A percentile compares a stretch with the other conserved stretches of the same genome.
Evolutionary conservation across 2,113 vertebrate species (phyloP).

Genomic region (Caranx melampygus): DNA sequence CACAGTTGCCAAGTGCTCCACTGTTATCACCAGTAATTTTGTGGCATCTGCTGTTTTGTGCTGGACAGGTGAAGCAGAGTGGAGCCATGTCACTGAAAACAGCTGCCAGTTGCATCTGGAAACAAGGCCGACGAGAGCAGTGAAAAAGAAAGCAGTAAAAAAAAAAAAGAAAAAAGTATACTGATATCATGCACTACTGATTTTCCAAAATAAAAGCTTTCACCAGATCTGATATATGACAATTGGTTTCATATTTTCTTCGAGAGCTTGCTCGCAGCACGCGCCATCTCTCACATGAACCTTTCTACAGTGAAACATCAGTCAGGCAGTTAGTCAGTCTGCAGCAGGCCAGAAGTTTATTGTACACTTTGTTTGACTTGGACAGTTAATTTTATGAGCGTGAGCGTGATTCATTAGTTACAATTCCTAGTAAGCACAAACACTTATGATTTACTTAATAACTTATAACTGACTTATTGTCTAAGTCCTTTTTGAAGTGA

Average conservation of each 20-base stretch:
- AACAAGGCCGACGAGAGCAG: background rate
- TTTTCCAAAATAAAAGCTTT: background rate
- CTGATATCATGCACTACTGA: background rate
- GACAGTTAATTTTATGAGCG: conserved; percentile 43
- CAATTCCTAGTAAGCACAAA: conserved; percentile 21
- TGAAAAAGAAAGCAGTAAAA: background rate
- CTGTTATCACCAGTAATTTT: too few relatives aligned
- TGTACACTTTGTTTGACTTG: conserved; percentile 27
- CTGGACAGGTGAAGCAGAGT: background rate
- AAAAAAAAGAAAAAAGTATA: background rate
- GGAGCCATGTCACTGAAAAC: background rate
- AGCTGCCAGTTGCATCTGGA: background rate
- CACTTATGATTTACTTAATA: background rate
- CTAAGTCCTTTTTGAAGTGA: conserved; percentile 4
- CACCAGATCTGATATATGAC: conserved; percentile 4
- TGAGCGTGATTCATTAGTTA: conserved; percentile 1
- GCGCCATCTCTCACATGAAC: background rate
- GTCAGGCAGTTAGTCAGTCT: conserved; percentile 20
- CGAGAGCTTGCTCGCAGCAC: background rate
- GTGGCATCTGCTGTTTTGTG: background rate
- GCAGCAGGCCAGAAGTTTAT: conserved; percentile 3
- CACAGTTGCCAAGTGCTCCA: background rate
- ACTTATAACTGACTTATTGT: background rate
- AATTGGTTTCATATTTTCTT: background rate
- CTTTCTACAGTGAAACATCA: conserved; percentile 32